Evolutionary conservation across 2,113 vertebrate genomes (phyloP), one percentile per base, ranked within the genome.

Genomic region (Entomyzon cyanotis): DNA sequence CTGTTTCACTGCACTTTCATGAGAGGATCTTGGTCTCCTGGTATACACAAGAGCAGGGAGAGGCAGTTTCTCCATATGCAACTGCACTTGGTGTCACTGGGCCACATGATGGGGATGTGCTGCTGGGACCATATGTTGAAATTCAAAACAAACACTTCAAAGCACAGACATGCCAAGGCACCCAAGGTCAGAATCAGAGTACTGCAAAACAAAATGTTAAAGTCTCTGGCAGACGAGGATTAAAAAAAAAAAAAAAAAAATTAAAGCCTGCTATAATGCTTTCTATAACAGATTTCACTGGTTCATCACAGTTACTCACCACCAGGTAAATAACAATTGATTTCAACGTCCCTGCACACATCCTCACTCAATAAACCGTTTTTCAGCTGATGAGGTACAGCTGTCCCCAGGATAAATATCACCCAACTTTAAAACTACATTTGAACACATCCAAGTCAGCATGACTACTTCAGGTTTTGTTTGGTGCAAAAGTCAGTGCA

Each of bases 321-420:
- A 91, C 50, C 46, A 95, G 71, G 75, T 87, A 97, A 96, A 91
- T 77, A 91, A 83, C 30, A 87, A 25, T 65, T 90, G 56, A 93
- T 96, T 95, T 92, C 85, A 80, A 64, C 56, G 55, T 87, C 65
- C 73, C 37, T 7, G 6, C 10, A 60, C 31, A 73, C 4, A 30
- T 60, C 68, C 41, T 92, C 55, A 94, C 79, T 96, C 94, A 94
- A 95, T 91, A 97, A 97, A 94, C 70, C 2, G 1, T 82, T 94
- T 74, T 56, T 75, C 39, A 90, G 31, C 46, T 84, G 68, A 87
- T 77, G 68, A 95, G 59, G 63, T 94, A 59, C 84, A 84, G 84
- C 83, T 94, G 31, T 86, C 75, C 87, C 59, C 22, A 23, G 89
- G 91, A 95, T 68, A 97, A 95, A 75, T n/a, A 93, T 18, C 27